A percentile compares a stretch with the other conserved stretches of the same genome.
Conservation (phyloP, 2,888 invertebrate species). For the Cabera pusaria region DNA sequence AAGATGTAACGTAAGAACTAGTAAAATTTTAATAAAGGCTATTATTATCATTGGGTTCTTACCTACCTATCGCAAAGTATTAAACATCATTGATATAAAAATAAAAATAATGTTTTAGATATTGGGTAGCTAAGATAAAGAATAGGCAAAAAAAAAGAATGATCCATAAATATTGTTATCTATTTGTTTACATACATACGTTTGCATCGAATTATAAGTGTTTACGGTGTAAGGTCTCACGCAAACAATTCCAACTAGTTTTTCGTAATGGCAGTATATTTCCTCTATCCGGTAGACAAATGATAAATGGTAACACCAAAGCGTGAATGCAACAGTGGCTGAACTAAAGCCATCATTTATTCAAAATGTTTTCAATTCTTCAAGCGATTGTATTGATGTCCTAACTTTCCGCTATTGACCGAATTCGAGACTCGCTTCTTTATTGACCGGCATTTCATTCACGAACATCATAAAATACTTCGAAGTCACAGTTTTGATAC, state of each 20-base stretch:
- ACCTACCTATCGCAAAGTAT: no score
- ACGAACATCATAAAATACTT: constrained; percentile 11
- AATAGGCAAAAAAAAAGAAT: no score
- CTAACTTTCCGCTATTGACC: constrained; percentile 25
- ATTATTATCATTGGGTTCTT: no score
- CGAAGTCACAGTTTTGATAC: constrained; percentile 5
- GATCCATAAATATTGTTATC: no score
- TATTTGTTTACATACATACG: no score
- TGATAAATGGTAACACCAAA: constrained; percentile 24
- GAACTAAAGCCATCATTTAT: constrained; percentile 22
- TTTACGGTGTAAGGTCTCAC: constrained; percentile 2
- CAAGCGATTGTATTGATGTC: constrained; percentile 8
- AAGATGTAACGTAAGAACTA: no score
- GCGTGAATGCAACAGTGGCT: constrained; percentile 18
- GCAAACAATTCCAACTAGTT: constrained; percentile 16
- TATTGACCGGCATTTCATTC: constrained; percentile 11
- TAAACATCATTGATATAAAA: no score
- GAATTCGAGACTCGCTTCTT: constrained; percentile 10
- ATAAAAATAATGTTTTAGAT: no score
- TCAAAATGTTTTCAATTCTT: constrained; percentile 19
- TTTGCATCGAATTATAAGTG: constrained; percentile 1
- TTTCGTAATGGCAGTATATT: constrained; percentile 3
- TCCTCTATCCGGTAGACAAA: constrained; percentile 11
- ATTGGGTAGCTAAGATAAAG: no score
- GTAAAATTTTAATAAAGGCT: no score